Evolutionary conservation across 2,113 vertebrate genomes (phyloP).

Genomic region (Zootoca vivipara): DNA sequence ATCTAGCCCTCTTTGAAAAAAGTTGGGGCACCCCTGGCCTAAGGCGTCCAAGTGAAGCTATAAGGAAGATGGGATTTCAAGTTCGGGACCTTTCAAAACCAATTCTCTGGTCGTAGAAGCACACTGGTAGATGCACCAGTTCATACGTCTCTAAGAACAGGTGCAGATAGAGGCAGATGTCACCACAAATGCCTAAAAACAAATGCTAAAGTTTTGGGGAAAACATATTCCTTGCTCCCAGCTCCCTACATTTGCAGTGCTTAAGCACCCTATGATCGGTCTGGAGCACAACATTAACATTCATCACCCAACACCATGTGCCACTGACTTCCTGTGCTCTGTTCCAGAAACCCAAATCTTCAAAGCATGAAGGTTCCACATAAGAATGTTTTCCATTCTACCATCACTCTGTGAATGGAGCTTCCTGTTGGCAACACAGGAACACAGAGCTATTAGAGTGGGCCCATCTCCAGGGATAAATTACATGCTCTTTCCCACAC

Average conservation of each 20-base stretch:
- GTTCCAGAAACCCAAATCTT: constrained; percentile 2
- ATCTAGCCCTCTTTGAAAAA: no score
- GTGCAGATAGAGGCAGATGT: no score
- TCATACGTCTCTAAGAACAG: not conserved
- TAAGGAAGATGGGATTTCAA: not conserved
- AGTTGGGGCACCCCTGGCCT: no score
- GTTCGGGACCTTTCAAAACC: not conserved
- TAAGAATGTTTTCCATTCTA: constrained; percentile 41
- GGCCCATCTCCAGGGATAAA: constrained; percentile 47
- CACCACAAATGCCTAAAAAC: no score
- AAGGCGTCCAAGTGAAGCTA: not conserved
- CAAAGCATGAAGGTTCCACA: constrained; percentile 15
- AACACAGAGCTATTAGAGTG: constrained; percentile 50
- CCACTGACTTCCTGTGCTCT: not conserved
- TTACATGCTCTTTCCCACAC: constrained; percentile 29
- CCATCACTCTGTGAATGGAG: constrained; percentile 13
- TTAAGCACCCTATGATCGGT: not conserved
- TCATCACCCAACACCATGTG: not conserved
- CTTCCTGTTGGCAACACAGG: constrained; percentile 32
- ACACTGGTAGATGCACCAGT: not conserved
- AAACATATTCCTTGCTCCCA: not conserved
- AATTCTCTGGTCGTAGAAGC: not conserved
- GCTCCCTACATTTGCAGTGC: no score
- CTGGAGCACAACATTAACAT: not conserved
- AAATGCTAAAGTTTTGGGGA: not conserved